These are phyloP conservation scores for Sciurus vulgaris DNA, from an alignment of 2,797 vertebrate species.

Conservation along the genomic window DNA sequence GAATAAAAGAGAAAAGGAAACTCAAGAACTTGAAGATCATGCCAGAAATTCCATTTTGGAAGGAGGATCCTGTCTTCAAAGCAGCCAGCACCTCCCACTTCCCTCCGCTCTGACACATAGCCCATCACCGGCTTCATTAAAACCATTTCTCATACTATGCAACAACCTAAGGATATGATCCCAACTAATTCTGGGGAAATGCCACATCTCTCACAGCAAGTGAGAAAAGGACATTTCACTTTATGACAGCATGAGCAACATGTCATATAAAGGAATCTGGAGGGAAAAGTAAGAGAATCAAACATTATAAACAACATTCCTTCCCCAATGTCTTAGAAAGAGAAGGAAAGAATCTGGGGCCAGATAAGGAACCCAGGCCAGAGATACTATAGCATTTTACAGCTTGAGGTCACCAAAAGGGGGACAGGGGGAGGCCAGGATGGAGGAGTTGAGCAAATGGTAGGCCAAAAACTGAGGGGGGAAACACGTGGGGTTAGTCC, in stretches of 20 bases:
- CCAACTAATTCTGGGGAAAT: conserved; percentile 55
- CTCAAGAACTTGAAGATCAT: conserved; percentile 61
- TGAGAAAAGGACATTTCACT: conserved; percentile 69
- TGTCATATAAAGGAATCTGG: conserved; percentile 40
- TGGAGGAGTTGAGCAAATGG: conserved; percentile 60
- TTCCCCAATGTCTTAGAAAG: conserved; percentile 65
- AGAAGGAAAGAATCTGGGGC: conserved; percentile 80
- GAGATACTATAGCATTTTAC: conserved; percentile 80
- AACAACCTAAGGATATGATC: conserved; percentile 53
- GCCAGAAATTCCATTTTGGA: conserved; percentile 83
- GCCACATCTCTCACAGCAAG: conserved; percentile 36
- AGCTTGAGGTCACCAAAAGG: conserved; percentile 74
- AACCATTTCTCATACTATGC: conserved; percentile 65
- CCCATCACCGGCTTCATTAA: conserved; percentile 57
- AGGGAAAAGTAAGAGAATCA: conserved; percentile 50
- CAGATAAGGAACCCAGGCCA: conserved; percentile 79
- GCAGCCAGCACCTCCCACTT: conserved; percentile 72
- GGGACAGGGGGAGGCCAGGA: conserved; percentile 32
- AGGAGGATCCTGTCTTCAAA: conserved; percentile 78
- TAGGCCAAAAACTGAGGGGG: conserved; percentile 58
- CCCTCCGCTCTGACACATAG: conserved; percentile 69
- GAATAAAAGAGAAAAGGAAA: conserved; percentile 72
- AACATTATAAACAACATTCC: conserved; percentile 78
- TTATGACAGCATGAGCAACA: conserved; percentile 66
- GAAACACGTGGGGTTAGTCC: conserved; percentile 66